Base-by-base conservation (phyloP, 1,140 invertebrate species). In the Zaprionus nigranus region DNA sequence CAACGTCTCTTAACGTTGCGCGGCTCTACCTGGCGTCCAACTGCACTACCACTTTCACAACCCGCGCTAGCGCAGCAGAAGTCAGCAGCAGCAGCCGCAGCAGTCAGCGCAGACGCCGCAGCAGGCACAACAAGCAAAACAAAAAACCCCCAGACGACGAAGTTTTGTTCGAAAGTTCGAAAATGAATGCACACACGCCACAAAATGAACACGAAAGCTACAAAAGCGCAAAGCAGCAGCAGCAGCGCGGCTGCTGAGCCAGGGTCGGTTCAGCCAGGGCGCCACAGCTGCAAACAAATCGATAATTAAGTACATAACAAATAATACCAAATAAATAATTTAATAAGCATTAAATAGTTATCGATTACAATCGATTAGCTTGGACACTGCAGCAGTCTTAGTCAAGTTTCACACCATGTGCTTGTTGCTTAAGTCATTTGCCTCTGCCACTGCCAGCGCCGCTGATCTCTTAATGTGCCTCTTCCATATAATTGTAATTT, bases 11-110 rank as follows among this genome's bases (percentile, higher is more conserved):
- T n/a, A 17, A 46, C 51, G 28, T 26, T 40, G 53, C 58, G 54
- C 56, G 64, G 51, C 63, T 75, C 62, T 68, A 59, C 66, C 66
- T 70, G 69, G 59, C 46, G 43, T 67, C 46, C 30, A 30, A 43
- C 57, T 74, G 63, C 54, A 88, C 84, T 88, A 88, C 81, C 81
- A 88, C 84, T 83, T 90, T 84, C 84, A 88, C 78, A 78, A 61
- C 57, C 62, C 49, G 75, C 70, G 80, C 61, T 53, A 36, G 28
- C 53, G 43, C 62, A 61, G 63, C 28, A 28, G 28, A 7, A 22
- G 1, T 22, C 20, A 22, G 20, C 60, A 60, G 65, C 20, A 22
- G 46, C 46, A 71, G 68, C 38, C 38, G 65, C 63, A 56, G 66
- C 46, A 22, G 46, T 20, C 68, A 66, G 43, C 51, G 68, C 63